Conservation (phyloP, 2,113 vertebrate genomes). For the Pelecanoides urinatrix region DNA sequence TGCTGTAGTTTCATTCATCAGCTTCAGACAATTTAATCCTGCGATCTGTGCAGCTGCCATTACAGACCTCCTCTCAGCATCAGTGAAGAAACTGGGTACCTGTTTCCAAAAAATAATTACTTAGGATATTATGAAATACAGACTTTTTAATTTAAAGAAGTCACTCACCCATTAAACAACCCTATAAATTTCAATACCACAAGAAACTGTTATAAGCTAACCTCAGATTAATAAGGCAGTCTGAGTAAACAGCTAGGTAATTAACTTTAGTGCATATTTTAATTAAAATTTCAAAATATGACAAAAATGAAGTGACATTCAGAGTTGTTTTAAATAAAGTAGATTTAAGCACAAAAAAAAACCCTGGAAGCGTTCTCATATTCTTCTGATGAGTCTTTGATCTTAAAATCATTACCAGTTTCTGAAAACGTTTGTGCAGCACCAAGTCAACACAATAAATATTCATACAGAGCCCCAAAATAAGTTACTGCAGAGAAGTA, state of each 20-base stretch:
- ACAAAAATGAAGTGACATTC: not conserved
- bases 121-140: not conserved
- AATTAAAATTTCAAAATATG: not conserved
- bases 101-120: conserved; percentile 47
- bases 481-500: not conserved
- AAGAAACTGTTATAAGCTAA: not conserved
- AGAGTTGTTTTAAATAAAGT: not conserved
- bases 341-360: not conserved
- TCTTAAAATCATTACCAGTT: not conserved
- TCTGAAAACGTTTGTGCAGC: not conserved
- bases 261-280: not conserved
- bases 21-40: conserved; percentile 91
- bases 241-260: not conserved
- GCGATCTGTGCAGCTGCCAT: conserved; percentile 91
- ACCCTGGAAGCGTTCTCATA: not conserved
- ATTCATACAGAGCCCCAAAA: not conserved
- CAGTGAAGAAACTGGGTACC: conserved; percentile 95
- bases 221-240: not conserved
- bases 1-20: conserved; percentile 96
- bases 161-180: not conserved
- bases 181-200: not conserved
- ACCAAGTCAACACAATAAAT: not conserved
- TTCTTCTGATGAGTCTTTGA: not conserved
- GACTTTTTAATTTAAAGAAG: not conserved
- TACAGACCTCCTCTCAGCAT: conserved; percentile 90